Percentiles rank a stretch among this genome's conserved stretches.
Conservation (phyloP, 2,113 vertebrate species). For the Crypturellus undulatus region DNA sequence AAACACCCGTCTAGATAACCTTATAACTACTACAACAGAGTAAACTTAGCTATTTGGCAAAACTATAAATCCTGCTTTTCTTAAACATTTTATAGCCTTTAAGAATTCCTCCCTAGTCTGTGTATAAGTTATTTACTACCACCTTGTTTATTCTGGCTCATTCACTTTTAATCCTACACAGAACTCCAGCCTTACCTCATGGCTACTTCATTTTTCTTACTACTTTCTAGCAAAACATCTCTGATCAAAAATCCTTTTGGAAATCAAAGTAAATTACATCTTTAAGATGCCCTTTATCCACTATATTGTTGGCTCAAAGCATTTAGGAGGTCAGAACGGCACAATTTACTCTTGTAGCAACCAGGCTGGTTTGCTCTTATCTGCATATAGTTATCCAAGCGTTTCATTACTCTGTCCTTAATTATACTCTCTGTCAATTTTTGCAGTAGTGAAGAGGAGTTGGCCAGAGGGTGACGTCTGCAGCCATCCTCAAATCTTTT, state of each 20-base stretch:
- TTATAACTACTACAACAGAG: not conserved
- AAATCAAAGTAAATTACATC: constrained; percentile 44
- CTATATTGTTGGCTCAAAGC: constrained; percentile 23
- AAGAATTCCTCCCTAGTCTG: not conserved
- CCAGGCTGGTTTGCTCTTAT: not conserved
- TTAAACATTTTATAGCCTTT: not conserved
- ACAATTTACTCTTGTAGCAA: not conserved
- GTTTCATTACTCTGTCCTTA: not conserved
- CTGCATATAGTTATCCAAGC: not conserved
- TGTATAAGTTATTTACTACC: not conserved
- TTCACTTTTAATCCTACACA: not conserved
- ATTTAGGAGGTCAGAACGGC: constrained; percentile 7
- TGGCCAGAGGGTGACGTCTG: not conserved
- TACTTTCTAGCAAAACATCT: constrained; percentile 12
- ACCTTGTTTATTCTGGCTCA: not conserved
- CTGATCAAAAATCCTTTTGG: constrained; percentile 16
- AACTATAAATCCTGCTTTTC: not conserved
- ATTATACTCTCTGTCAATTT: not conserved
- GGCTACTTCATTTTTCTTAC: not conserved
- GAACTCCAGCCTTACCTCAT: not conserved
- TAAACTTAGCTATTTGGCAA: not conserved
- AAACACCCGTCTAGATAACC: not conserved
- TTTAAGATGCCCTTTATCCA: not conserved
- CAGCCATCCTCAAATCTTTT: not conserved
- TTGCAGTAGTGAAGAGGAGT: not conserved